Conservation (phyloP, 2,797 vertebrate species). For the Ambastaia sidthimunki region DNA sequence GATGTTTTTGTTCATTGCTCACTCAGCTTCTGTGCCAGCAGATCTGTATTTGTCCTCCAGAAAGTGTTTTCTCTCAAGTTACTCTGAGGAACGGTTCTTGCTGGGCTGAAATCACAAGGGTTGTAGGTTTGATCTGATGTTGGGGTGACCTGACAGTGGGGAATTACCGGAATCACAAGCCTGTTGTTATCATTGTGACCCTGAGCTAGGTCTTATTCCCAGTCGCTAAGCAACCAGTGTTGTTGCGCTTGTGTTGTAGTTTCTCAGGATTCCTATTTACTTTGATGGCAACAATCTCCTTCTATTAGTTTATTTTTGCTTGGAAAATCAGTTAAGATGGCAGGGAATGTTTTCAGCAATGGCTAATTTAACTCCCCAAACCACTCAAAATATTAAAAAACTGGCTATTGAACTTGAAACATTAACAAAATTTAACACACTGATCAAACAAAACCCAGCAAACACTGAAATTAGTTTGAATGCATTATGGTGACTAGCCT, state of each 20-base stretch:
- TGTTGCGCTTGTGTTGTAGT: not conserved
- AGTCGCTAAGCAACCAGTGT: not conserved
- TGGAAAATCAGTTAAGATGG: not conserved
- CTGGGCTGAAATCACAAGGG: constrained; percentile 26
- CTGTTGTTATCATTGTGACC: not conserved
- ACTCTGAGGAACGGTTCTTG: constrained; percentile 13
- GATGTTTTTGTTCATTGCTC: constrained; percentile 33
- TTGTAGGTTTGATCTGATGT: constrained; percentile 20
- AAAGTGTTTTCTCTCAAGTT: constrained; percentile 39
- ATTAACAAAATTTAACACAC: too few species aligned
- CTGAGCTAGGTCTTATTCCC: not conserved
- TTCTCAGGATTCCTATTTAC: not conserved
- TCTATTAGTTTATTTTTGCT: not conserved
- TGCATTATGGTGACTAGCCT: too few species aligned
- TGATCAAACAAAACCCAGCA: too few species aligned
- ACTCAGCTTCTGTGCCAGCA: constrained; percentile 44
- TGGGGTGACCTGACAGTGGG: not conserved
- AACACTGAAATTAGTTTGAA: too few species aligned
- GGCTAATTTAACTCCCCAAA: too few species aligned
- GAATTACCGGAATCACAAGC: not conserved
- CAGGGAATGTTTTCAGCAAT: not conserved
- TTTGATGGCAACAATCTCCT: not conserved
- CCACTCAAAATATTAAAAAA: too few species aligned
- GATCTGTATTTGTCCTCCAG: constrained; percentile 29
- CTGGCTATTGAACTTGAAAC: too few species aligned